Evolutionary conservation across 92 coral and sea anemone species (phyloP).

Genomic region (Ricordea florida): DNA sequence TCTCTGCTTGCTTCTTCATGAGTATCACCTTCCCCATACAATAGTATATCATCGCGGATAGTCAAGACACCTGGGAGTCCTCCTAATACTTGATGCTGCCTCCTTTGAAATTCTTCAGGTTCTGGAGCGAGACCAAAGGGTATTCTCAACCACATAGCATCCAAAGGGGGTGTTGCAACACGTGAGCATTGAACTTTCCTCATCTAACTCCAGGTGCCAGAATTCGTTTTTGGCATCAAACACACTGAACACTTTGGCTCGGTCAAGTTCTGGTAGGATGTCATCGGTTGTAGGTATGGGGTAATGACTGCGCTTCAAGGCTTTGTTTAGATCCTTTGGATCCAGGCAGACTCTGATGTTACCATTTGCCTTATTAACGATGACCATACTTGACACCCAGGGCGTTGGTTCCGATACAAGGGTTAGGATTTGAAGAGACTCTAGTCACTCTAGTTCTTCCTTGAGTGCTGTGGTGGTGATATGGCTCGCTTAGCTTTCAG

Average conservation of each 20-base stretch:
- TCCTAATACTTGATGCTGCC: constrained; percentile 20
- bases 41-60: constrained; percentile 32
- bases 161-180: constrained; percentile 32
- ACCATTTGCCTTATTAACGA: constrained; percentile 29
- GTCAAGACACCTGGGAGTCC: constrained; percentile 32
- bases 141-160: constrained; percentile 11
- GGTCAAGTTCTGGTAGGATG: constrained; percentile 15
- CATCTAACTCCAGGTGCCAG: constrained; percentile 31
- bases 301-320: constrained; percentile 27
- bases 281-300: constrained; percentile 47
- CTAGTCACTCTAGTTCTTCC: constrained; percentile 32
- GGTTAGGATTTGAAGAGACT: constrained; percentile 10
- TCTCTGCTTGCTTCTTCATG: constrained; percentile 30
- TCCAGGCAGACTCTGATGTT: constrained; percentile 24
- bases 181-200: constrained; percentile 29
- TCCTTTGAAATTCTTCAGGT: constrained; percentile 15
- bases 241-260: constrained; percentile 28
- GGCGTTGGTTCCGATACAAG: constrained; percentile 41
- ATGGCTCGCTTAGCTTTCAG: constrained; percentile 32
- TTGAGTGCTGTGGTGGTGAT: constrained; percentile 27
- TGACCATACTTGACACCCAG: constrained; percentile 46
- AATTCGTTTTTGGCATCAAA: constrained; percentile 53
- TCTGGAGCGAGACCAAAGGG: constrained; percentile 11
- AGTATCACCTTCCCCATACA: constrained; percentile 31
- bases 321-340: constrained; percentile 47